Base-by-base conservation (phyloP, 2,888 invertebrate species). In the Spialia ferax region DNA sequence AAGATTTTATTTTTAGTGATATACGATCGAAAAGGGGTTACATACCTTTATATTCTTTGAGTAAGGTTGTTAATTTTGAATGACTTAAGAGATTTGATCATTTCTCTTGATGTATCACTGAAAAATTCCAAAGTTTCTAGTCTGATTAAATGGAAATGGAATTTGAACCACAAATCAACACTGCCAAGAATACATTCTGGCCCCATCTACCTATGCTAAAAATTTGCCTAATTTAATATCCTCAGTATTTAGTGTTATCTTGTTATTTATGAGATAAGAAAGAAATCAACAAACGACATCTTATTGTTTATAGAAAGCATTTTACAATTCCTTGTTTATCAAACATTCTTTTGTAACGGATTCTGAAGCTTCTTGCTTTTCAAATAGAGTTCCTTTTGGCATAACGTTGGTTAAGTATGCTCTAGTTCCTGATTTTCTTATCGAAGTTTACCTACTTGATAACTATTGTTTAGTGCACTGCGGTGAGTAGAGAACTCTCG, bases 371-470 rank as follows among this genome's bases (percentile, higher is more conserved):
- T 50, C 13, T 22, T 13, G 22, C 22, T 50, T 4, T 22, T 50
- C 1, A 4, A 50, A 50, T 7, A 22, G 13, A 50, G 50, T 22
- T 22, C 13, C 3, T 50, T 50, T 50, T 50, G 50, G 22, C 1
- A 11, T 50, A 18, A 3, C 11, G 22, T 50, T 50, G 11, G 15
- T 42, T 8, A 22, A 11, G 11, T 22, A 18, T 59, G 71, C 62
- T 56, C 69, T 42, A 69, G 54, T 72, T 72, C 70, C 42, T 57
- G 61, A 63, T 32, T 68, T 69, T 57, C 71, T 71, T 75, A 75
- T 75, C 74, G 23, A 71, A 67, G 69, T 70, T 73, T 74, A 74
- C n/a, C n/a, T n/a, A 73, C 71, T 54, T 29, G 63, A 63, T 63
- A 63, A 45, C 48, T 22, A 20, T 68, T 57, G 18, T 59, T 55